Conservation (phyloP, 2,797 vertebrate genomes). For the Crax fasciolata region DNA sequence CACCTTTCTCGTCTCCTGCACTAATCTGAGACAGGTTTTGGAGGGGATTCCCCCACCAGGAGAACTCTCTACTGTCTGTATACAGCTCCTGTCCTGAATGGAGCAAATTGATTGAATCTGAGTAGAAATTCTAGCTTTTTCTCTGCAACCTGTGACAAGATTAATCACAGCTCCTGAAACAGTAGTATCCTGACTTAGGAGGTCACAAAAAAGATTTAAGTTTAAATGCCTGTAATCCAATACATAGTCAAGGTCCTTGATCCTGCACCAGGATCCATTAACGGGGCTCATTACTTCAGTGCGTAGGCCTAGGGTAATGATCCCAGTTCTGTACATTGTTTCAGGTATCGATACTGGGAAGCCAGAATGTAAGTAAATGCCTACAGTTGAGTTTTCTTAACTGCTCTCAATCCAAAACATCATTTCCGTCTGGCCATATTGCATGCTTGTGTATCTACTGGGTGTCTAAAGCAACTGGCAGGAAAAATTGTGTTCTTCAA, state of each 20-base stretch:
- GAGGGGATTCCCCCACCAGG: not conserved
- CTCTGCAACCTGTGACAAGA: conserved; percentile 1
- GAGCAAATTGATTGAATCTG: not conserved
- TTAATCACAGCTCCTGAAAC: conserved; percentile 41
- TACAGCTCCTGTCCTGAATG: not conserved
- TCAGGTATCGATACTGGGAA: not conserved
- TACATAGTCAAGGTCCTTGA: not conserved
- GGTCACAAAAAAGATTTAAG: conserved; percentile 5
- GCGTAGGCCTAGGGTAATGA: not conserved
- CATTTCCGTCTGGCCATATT: not conserved
- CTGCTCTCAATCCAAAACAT: not conserved
- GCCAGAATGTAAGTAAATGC: not conserved
- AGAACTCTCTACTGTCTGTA: not conserved
- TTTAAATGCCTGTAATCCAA: conserved; percentile 28
- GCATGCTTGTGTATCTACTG: not conserved
- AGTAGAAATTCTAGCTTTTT: conserved; percentile 48
- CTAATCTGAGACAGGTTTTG: not conserved
- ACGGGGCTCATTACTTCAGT: not conserved
- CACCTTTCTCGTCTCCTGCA: not conserved
- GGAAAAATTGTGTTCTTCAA: accelerated
- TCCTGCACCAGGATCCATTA: not conserved
- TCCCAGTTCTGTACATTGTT: not conserved
- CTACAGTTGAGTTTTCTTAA: not conserved
- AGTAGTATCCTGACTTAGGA: conserved; percentile 7
- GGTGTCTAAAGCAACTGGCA: not conserved